These are phyloP conservation scores for Sesia bembeciformis DNA, from an alignment of 2,888 invertebrate species.

Conservation along the genomic window DNA sequence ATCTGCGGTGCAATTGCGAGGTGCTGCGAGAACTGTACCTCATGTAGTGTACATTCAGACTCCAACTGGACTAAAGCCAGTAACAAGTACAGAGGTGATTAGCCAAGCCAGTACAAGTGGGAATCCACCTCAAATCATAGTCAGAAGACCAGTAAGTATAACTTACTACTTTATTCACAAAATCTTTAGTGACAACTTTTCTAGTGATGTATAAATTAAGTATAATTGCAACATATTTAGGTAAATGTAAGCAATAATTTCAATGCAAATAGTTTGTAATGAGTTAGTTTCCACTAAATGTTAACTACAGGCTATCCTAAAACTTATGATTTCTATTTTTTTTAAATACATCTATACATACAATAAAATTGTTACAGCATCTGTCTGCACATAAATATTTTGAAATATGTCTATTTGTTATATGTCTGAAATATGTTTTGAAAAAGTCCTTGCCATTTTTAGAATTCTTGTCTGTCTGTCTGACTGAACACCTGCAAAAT, in stretches of 20 bases:
- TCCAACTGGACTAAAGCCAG: conserved; percentile 63
- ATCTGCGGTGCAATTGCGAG: conserved; percentile 39
- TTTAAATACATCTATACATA: too few species aligned
- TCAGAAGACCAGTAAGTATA: conserved; percentile 66
- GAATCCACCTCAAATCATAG: conserved; percentile 68
- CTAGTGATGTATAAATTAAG: not conserved
- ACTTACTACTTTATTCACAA: not conserved
- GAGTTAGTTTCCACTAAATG: too few species aligned
- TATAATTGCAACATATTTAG: not conserved
- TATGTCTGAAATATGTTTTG: too few species aligned
- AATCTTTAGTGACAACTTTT: not conserved
- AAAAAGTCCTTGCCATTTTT: too few species aligned
- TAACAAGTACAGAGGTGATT: conserved; percentile 60
- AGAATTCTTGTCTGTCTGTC: too few species aligned
- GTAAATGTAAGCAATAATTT: not conserved
- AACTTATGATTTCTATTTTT: too few species aligned
- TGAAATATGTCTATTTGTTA: too few species aligned
- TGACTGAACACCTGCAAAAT: too few species aligned
- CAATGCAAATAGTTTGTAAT: too few species aligned
- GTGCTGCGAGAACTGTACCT: conserved; percentile 53
- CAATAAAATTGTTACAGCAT: too few species aligned
- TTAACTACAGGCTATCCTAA: too few species aligned
- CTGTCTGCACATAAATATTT: too few species aligned
- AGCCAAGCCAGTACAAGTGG: conserved; percentile 65
- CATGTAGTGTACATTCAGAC: conserved; percentile 77